Conservation (phyloP, 1,140 invertebrate species). For the Orius insidiosus region DNA sequence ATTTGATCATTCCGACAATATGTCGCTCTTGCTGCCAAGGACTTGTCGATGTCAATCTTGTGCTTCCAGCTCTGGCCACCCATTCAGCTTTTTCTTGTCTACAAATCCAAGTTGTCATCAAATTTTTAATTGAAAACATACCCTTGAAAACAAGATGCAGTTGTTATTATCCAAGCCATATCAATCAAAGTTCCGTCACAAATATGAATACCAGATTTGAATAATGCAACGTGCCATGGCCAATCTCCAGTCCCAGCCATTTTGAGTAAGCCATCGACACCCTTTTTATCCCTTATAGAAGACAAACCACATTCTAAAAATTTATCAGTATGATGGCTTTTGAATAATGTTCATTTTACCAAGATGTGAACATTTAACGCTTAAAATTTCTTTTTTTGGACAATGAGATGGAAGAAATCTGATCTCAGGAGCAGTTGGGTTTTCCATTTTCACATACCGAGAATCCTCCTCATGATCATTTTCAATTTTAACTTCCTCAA, state of each 20-base stretch:
- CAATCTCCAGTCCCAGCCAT: constrained; percentile 61
- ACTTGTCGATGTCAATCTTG: constrained; percentile 53
- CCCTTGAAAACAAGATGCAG: constrained; percentile 75
- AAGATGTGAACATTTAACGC: constrained; percentile 55
- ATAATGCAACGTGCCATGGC: constrained; percentile 75
- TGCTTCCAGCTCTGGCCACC: constrained; percentile 57
- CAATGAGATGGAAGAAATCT: constrained; percentile 59
- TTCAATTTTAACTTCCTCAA: constrained; percentile 34
- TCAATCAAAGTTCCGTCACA: constrained; percentile 72
- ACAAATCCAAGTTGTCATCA: constrained; percentile 18
- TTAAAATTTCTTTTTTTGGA: constrained; percentile 56
- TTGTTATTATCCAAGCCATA: constrained; percentile 66
- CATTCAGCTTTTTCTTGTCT: constrained; percentile 72
- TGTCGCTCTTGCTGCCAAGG: constrained; percentile 76
- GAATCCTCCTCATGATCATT: constrained; percentile 30
- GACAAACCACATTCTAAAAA: constrained; percentile 57
- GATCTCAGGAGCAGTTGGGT: constrained; percentile 59
- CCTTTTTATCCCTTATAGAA: constrained; percentile 30
- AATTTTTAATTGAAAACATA: constrained; percentile 21
- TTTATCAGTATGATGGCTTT: background rate
- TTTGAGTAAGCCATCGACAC: constrained; percentile 38
- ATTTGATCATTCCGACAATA: constrained; percentile 75
- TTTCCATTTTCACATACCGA: constrained; percentile 57
- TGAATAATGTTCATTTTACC: constrained; percentile 31
- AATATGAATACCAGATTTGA: constrained; percentile 66